Evolutionary conservation across 2,113 vertebrate genomes (phyloP), one percentile per base, ranked within the genome.

Genomic region (Carlito syrichta): DNA sequence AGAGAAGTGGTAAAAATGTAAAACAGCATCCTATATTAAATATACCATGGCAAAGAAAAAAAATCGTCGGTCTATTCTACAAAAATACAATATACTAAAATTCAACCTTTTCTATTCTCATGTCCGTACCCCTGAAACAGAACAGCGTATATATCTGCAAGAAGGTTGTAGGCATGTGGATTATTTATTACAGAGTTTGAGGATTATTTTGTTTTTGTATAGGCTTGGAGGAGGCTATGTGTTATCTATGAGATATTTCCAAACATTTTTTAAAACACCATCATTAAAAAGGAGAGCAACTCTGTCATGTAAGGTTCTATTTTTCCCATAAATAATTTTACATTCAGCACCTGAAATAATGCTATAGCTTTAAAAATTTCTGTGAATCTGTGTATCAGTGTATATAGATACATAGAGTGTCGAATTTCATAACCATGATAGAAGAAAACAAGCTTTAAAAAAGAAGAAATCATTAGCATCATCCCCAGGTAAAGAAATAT

Each of bases 401-500:
- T 27, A 63, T 16, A 71, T 23, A 30, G 27, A 52, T 20, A 63
- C 43, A 60, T 38, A 50, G 16, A 32, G 23, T 10, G 7, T 16
- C 84, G 40, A 48, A 48, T 86, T 96, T 91, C 73, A 63, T 82
- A 89, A 86, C 50, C 45, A 63, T 3, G 23, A 83, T 45, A 86
- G 77, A 9, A 93, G 97, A 89, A 78, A 77, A 93, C 8, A 84
- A 87, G 19, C 62, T 93, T 94, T 17, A 48, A 66, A 95, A 90
- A 78, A 74, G 22, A 76, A 45, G 71, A 79, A 73, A 38, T 58
- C 74, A 91, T 90, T 77, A 85, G 71, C 58, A 96, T 95, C 35
- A 88, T 84, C 87, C 71, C 48, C 76, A 95, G 95, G 86, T 94
- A 82, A 95, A 86, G 45, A 95, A 95, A 71, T 48, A 76, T 1